Base-by-base conservation (phyloP, 2,888 invertebrate genomes). In the Melitaea athalia region DNA sequence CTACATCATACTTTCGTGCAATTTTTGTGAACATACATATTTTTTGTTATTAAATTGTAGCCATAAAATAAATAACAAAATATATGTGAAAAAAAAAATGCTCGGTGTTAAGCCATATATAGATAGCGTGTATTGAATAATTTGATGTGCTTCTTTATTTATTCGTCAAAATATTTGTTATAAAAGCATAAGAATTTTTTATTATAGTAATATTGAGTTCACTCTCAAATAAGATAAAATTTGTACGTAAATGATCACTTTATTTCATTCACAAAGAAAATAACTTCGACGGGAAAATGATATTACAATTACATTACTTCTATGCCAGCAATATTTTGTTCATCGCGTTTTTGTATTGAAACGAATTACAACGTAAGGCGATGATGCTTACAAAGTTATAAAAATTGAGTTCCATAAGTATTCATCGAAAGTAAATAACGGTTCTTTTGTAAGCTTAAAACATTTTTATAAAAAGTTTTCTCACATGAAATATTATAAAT, bases 331-430 rank as follows among this genome's bases (percentile, higher is more conserved):
- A 62, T 57, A 47, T 62, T 43, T 24, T 57, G 43, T 42, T 67
- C 55, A 49, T 67, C 50, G 47, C 50, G 15, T 67, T 67, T 38
- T 62, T 24, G 24, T 31, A 47, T 33, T 57, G 15, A 55, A 55
- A 33, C 31, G 12, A 55, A 14, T 31, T 55, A 12, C n/a, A 61
- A 43, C 49, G 62, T 63, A 42, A 45, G n/a, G 47, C 53, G 62
- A 49, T 38, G 52, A 62, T 61, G 62, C 24, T 57, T 63, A 62
- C 42, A 49, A 49, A 62, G 62, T 67, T 50, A 57, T 57, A 57
- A 50, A 11, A 67, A 67, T 62, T 31, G 67, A 67, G 62, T 63
- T 62, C 47, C n/a, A 42, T 61, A 61, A 66, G 61, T 42, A 31
- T 61, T 55, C 61, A 57, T 50, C 57, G 67, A 63, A 62, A 66